Evolutionary conservation across 2,797 vertebrate species (phyloP), one percentile per base, ranked within the genome.

Genomic region (Pseudocheirus occidentalis): DNA sequence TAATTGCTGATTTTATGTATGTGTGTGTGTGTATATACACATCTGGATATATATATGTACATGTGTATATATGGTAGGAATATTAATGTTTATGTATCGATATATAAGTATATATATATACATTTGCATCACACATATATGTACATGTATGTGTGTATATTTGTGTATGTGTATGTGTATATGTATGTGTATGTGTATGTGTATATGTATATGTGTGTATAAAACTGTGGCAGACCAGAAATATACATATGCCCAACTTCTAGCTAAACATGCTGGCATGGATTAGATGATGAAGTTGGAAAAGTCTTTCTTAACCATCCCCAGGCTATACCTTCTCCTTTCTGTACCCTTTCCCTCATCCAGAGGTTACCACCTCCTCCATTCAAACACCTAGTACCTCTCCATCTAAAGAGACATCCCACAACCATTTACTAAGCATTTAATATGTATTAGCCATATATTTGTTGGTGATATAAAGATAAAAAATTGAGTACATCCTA

Each of bases 21-120:
- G 27, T 87, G 24, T 0, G 46, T 0, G 46, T 1, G 46, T 11
- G 1, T 46, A 21, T 21, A 73, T 0, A 73, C 6, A n/a, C 1
- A 40, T 13, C 16, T 40, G 34, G n/a, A 18, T 73, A 66, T n/a
- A 13, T 62, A 7, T 62, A 12, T 59, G 34, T 10, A 73, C 1
- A 18, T 40, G 34, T 73, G 11, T 73, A 66, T n/a, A 34, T 62
- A 7, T 62, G 6, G 11, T 59, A 62, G 28, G 9, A 4, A 31
- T 62, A 62, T 13, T 34, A 12, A 62, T 34, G 29, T 5, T 31
- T 34, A 34, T 14, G 13, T 62, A 34, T 62, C 21, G 14, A 62
- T 34, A 62, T 62, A 16, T 34, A 62, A 31, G n/a, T n/a, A n/a
- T 55, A 14, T 55, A 16, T 11, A 59, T 12, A 31, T 59, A 59